Evolutionary conservation across 2,797 vertebrate species (phyloP), one percentile per base, ranked within the genome.

Genomic region (Diplodus sargus): DNA sequence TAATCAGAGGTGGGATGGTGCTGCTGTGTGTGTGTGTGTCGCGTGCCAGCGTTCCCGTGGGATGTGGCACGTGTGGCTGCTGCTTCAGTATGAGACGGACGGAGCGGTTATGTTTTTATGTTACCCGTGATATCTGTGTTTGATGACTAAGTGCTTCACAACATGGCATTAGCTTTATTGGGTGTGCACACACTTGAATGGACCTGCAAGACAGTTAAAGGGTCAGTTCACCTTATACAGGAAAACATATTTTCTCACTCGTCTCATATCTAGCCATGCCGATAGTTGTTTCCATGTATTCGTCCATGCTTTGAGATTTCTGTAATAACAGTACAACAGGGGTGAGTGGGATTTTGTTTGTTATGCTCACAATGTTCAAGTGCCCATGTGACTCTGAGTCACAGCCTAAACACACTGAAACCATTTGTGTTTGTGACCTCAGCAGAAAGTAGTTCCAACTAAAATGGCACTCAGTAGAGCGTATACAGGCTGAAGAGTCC

Each of bases 1-100:
- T 96, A 96, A 98, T 98, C 97, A 96, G 96, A 96, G 96, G 95
- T 95, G 94, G 95, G 95, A 95, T 39, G 73, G 71, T 70, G 81
- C 62, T 18, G 18, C 39, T 48, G 56, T 54, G 61, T 39, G 70
- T 74, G 25, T 28, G 2, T 28, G 66, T 78, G 61, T 63, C 6
- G 20, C 54, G 22, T 57, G 68, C 70, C 65, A 65, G 76, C 52
- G 53, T 73, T 87, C 92, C 86, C 78, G 0, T 45, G 88, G 80
- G 91, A 91, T 30, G 18, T 42, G 76, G 76, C 87, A 75, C 53
- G 52, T 69, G 81, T 78, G 53, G 79, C 80, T 75, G 49, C 78
- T 49, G 79, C 74, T 73, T 56, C 68, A 54, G 61, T 61, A 30
- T 70, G 56, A 79, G 61, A 81, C 51, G 64, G 48, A 43, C 18